Conservation (phyloP, 2,888 invertebrate species). For the Yponomeuta sedellus region DNA sequence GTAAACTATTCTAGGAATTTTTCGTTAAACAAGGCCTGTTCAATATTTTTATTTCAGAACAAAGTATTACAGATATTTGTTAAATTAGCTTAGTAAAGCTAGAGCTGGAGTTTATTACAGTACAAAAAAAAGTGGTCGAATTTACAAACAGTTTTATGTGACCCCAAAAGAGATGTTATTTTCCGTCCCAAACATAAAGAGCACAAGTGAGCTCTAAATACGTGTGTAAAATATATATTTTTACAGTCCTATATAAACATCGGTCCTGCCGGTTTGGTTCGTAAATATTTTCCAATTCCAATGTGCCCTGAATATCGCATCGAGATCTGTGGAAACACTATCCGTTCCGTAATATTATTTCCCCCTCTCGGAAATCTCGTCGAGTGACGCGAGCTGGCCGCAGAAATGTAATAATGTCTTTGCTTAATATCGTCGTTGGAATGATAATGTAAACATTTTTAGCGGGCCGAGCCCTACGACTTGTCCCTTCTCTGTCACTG, state of each 20-base stretch:
- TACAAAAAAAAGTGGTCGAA: no score
- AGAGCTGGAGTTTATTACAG: no score
- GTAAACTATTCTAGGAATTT: not conserved
- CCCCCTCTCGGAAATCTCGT: constrained; percentile 33
- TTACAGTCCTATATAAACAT: constrained; percentile 3
- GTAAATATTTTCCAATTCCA: constrained; percentile 3
- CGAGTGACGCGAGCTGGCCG: constrained; percentile 34
- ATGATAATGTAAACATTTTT: constrained; percentile 49
- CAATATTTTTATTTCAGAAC: no score
- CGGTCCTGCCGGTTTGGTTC: not conserved
- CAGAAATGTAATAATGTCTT: constrained; percentile 57
- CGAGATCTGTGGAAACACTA: not conserved
- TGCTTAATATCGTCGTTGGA: constrained; percentile 41
- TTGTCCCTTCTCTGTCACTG: constrained; percentile 25
- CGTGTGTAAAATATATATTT: constrained; percentile 3
- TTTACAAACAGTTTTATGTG: not conserved
- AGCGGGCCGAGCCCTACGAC: constrained; percentile 27
- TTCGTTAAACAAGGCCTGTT: not conserved
- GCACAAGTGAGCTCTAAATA: not conserved
- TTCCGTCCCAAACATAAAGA: not conserved
- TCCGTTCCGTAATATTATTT: constrained; percentile 15
- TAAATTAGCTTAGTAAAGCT: no score
- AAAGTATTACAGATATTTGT: no score
- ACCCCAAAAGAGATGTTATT: not conserved
- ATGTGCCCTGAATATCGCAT: not conserved